These are phyloP conservation scores for Poecile atricapillus DNA, from an alignment of 2,113 vertebrate species.

Conservation along the genomic window DNA sequence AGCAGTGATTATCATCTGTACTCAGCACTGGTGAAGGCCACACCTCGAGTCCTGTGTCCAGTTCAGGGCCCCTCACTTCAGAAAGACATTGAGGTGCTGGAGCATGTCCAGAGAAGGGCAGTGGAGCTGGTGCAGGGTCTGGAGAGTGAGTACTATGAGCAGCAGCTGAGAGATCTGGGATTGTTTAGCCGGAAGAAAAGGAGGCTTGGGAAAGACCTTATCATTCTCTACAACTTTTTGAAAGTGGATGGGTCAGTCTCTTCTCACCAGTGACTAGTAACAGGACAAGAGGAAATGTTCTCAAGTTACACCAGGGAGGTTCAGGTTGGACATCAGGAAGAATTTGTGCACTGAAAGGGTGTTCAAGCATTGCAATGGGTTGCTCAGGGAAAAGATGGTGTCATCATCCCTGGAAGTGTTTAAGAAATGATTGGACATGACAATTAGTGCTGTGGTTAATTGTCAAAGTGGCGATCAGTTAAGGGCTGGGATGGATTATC, in stretches of 20 bases:
- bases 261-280: background rate
- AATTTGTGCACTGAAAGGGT: background rate
- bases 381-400: background rate
- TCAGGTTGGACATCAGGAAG: background rate
- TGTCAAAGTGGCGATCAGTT: background rate
- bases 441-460: background rate
- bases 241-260: fast-evolving
- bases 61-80: background rate
- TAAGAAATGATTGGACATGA: background rate
- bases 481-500: background rate
- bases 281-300: background rate
- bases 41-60: background rate
- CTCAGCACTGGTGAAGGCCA: background rate
- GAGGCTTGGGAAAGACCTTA: background rate
- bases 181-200: background rate
- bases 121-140: background rate
- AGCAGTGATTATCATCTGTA: background rate
- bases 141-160: no score
- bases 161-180: background rate
- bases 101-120: background rate
- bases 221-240: no score
- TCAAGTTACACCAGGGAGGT: background rate
- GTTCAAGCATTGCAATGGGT: background rate
- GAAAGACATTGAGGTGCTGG: background rate
- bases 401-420: background rate